A percentile compares a stretch with the other conserved stretches of the same genome.
These are phyloP conservation scores for Meriones unguiculatus DNA, from an alignment of 2,113 vertebrate species.

Conservation along the genomic window DNA sequence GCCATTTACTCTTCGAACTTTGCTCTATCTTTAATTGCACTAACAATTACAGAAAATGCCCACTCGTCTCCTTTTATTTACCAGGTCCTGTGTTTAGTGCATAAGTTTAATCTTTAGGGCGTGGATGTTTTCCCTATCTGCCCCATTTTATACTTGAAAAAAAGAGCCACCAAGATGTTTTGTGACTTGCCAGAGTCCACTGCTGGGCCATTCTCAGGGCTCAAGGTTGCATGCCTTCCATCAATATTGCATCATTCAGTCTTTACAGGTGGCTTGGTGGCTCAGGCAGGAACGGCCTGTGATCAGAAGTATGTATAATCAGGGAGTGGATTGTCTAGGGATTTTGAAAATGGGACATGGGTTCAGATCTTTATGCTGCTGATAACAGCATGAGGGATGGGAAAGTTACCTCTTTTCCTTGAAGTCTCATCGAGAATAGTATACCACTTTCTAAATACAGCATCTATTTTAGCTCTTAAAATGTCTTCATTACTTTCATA, in stretches of 20 bases:
- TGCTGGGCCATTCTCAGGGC: neutral
- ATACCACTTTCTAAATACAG: neutral
- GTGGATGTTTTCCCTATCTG: neutral
- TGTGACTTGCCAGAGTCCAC: neutral
- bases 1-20: neutral
- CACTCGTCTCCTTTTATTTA: neutral
- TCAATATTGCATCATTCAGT: neutral
- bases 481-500: neutral
- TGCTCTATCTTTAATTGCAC: neutral
- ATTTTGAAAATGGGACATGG: neutral
- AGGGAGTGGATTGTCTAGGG: neutral
- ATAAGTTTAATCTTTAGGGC: neutral
- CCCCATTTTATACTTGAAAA: neutral
- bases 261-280: neutral
- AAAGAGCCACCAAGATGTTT: neutral
- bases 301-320: neutral
- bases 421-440: neutral
- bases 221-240: neutral
- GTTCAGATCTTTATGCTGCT: neutral
- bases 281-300: neutral
- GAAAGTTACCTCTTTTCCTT: neutral
- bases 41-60: neutral
- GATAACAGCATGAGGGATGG: neutral
- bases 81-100: neutral
- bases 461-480: slow-evolving; percentile 13